A percentile compares a stretch with the other conserved stretches of the same genome.
Conservation (phyloP, 2,113 vertebrate genomes). For the Triplophysa siluroides region DNA sequence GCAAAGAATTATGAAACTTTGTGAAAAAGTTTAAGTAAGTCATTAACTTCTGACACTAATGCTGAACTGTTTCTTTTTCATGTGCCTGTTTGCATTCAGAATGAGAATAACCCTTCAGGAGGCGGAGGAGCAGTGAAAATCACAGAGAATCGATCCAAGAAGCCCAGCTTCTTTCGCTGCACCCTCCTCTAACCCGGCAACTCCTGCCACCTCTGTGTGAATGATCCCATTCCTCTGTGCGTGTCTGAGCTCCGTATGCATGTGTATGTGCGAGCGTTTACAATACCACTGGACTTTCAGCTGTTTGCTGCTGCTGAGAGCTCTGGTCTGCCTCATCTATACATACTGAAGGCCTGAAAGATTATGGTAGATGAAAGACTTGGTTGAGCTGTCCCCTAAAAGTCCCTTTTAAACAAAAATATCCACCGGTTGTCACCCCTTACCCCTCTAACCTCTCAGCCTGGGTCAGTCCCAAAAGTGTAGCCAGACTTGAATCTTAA, state of each 20-base stretch:
- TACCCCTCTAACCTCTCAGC: not conserved
- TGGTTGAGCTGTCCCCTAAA: not conserved
- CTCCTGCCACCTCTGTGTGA: not conserved
- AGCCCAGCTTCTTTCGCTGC: conserved; percentile 93
- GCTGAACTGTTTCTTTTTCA: conserved; percentile 8
- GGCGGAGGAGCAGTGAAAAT: conserved; percentile 91
- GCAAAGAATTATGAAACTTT: not conserved
- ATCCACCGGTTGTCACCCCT: not conserved
- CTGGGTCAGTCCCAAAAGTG: not conserved
- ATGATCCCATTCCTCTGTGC: not conserved
- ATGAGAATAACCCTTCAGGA: conserved; percentile 84
- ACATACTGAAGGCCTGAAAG: conserved; percentile 5
- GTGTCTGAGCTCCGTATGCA: not conserved
- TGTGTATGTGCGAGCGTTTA: conserved; percentile 13
- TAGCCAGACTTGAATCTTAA: not conserved
- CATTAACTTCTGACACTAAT: not conserved
- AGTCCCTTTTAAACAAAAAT: conserved; percentile 3
- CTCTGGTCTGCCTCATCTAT: conserved; percentile 32
- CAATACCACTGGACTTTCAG: conserved; percentile 37
- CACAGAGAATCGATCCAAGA: conserved; percentile 94
- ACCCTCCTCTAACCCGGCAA: conserved; percentile 76
- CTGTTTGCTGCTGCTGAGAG: conserved; percentile 47
- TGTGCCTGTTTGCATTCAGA: conserved; percentile 53
- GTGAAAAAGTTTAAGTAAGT: not conserved
- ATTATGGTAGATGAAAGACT: conserved; percentile 19